Conservation (phyloP, 2,888 invertebrate genomes). For the Nephrocerus scutellatus region DNA sequence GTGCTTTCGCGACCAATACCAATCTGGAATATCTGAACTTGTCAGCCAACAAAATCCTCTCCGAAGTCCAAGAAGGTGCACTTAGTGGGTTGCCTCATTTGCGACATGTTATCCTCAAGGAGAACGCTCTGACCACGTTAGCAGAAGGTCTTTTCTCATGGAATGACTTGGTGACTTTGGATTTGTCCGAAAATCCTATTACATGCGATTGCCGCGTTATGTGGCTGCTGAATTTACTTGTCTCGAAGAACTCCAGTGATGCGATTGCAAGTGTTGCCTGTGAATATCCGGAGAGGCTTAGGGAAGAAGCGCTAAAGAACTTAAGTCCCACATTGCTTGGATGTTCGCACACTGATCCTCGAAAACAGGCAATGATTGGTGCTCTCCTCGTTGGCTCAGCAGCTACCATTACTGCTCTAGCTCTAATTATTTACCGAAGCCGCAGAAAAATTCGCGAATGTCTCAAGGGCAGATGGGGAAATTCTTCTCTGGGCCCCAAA, state of each 20-base stretch:
- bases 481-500: conserved; percentile 54
- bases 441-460: conserved; percentile 73
- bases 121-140: conserved; percentile 68
- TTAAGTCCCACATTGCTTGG: conserved; percentile 72
- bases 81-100: conserved; percentile 75
- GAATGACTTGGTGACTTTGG: conserved; percentile 67
- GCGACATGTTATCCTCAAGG: conserved; percentile 67
- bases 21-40: conserved; percentile 72
- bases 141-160: conserved; percentile 74
- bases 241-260: conserved; percentile 39
- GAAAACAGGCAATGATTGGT: conserved; percentile 73
- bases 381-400: conserved; percentile 69
- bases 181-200: conserved; percentile 75
- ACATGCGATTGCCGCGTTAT: conserved; percentile 72
- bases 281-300: conserved; percentile 65
- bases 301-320: conserved; percentile 61
- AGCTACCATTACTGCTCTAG: conserved; percentile 63
- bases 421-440: conserved; percentile 70
- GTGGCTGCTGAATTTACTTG: conserved; percentile 69
- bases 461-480: conserved; percentile 58
- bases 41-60: conserved; percentile 70
- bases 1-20: conserved; percentile 72
- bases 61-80: conserved; percentile 70
- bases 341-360: conserved; percentile 72
- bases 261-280: conserved; percentile 55